Base-by-base conservation (phyloP, 2,113 vertebrate species). In the Thryonomys swinderianus region DNA sequence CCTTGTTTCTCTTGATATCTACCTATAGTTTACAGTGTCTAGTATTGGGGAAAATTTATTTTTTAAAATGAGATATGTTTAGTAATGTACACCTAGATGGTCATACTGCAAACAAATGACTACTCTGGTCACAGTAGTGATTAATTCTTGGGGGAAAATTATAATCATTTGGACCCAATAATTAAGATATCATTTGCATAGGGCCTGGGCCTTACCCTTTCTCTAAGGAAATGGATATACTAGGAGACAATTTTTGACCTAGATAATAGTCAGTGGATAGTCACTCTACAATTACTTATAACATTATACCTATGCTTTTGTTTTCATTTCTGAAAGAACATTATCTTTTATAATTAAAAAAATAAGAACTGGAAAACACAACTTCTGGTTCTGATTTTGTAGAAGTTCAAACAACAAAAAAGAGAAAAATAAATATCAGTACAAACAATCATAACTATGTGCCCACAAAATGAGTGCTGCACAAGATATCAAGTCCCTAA, bases 391-490 rank as follows among this genome's bases (percentile, higher is more conserved):
- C 37, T 83, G 25, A 95, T 71, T 81, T 37, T 86, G 1, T 67
- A 79, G 93, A 94, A 85, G 51, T n/a, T 11, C 55, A 66, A 89
- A 90, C 13, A 93, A 67, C 69, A 88, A 69, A 78, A 55, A 81
- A 64, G 3, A 12, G 62, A 32, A 48, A 91, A 81, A 71, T 42
- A 90, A 83, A 96, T 59, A 51, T 73, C 55, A 93, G 48, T 67
- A 67, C 25, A 84, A 83, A 90, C 87, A 78, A 84, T 45, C 21
- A 45, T 64, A 87, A 92, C 61, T 92, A 16, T 90, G 53, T 59
- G 45, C 61, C 34, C 85, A 78, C 66, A 59, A 86, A 78, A 95
- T 62, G 7, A 85, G 20, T 85, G 40, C 53, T 57, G 55, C 40
- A 71, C 2, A 78, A n/a, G 10, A 79, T 66, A 84, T 16, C 57